Conservation (phyloP, 2,797 vertebrate species). For the Poecilia picta region DNA sequence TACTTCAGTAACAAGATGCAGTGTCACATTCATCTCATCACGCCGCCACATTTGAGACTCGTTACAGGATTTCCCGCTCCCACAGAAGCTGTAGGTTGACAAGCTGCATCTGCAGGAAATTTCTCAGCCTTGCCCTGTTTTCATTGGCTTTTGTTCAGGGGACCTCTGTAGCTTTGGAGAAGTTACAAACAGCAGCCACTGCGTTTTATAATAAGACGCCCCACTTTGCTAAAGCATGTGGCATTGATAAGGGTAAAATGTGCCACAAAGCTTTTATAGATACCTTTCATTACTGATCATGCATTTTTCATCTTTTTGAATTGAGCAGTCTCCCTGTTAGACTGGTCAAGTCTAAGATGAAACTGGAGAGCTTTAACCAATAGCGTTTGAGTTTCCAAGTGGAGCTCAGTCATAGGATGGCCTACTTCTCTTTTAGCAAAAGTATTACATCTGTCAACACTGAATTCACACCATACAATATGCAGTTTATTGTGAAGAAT, state of each 20-base stretch:
- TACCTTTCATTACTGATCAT: slow-evolving; percentile 1
- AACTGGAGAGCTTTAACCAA: slow-evolving; percentile 38
- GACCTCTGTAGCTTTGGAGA: neutral
- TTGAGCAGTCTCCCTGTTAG: slow-evolving; percentile 6
- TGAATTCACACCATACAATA: slow-evolving; percentile 16
- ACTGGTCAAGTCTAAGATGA: slow-evolving; percentile 15
- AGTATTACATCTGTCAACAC: slow-evolving; percentile 32
- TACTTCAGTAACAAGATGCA: neutral
- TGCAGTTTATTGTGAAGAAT: neutral
- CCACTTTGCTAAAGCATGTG: neutral
- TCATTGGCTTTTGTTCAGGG: neutral
- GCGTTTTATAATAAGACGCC: neutral
- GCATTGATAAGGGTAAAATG: neutral
- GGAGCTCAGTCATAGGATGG: slow-evolving; percentile 49
- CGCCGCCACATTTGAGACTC: neutral
- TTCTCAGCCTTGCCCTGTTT: neutral
- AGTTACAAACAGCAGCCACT: neutral
- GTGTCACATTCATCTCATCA: neutral
- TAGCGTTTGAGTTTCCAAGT: slow-evolving; percentile 46
- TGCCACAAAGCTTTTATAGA: neutral
- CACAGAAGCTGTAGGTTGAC: neutral
- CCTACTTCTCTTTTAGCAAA: slow-evolving; percentile 53
- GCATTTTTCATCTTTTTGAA: slow-evolving; percentile 11
- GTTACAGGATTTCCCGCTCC: slow-evolving; percentile 6
- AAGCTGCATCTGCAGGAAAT: slow-evolving; percentile 7